These are phyloP conservation scores for Monoplex corrugatus DNA, from an alignment of 2,888 invertebrate genomes.

Conservation along the genomic window DNA sequence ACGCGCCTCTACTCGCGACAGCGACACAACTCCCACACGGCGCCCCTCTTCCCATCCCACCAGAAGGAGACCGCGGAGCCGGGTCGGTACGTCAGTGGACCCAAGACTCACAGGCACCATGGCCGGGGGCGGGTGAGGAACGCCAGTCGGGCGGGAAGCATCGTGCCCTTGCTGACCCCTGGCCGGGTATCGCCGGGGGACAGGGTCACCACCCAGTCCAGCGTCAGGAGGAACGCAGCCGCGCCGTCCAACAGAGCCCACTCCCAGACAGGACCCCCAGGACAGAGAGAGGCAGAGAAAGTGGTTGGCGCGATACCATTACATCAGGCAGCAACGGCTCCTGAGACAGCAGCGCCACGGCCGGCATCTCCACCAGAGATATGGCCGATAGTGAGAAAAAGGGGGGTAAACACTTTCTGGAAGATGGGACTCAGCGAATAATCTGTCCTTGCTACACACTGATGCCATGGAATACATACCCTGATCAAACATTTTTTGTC, in stretches of 20 bases:
- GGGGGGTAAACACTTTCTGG: too few relatives aligned
- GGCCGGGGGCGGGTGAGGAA: not conserved
- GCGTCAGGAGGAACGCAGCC: not conserved
- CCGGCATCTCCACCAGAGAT: not conserved
- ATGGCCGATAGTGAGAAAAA: not conserved
- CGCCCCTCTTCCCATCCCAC: not conserved
- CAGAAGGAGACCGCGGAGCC: not conserved
- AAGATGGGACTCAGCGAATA: too few relatives aligned
- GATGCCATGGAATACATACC: too few relatives aligned
- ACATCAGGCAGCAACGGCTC: not conserved
- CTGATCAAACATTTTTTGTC: too few relatives aligned
- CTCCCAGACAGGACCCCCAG: not conserved
- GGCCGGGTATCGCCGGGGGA: too few relatives aligned
- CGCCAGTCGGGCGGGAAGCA: too few relatives aligned
- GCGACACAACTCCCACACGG: constrained; percentile 6
- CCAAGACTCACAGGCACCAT: not conserved
- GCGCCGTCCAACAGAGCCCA: not conserved
- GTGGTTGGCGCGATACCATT: constrained; percentile 32
- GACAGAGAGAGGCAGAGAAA: constrained; percentile 31
- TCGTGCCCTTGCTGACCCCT: not conserved
- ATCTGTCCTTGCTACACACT: too few relatives aligned
- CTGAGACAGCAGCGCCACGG: constrained; percentile 26
- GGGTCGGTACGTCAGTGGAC: constrained; percentile 44
- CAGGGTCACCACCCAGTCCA: not conserved
- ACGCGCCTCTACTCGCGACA: constrained; percentile 1